Base-by-base conservation (phyloP, 2,113 vertebrate genomes). In the Takifugu bimaculatus region DNA sequence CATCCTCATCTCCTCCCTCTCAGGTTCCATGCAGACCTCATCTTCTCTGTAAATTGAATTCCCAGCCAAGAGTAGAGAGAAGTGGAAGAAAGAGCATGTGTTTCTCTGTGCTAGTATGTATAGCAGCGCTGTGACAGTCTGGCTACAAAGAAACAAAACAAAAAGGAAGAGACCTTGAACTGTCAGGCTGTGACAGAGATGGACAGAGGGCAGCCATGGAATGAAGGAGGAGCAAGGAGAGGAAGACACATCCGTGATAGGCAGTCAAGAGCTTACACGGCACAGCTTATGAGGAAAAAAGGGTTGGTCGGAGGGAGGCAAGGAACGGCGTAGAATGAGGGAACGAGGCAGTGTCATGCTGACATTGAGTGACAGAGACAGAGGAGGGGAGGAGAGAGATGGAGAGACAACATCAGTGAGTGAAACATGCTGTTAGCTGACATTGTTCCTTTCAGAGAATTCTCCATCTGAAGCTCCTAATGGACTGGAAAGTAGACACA, bases 31-130 rank as follows among this genome's bases (percentile, higher is more conserved):
- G 20, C 66, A 29, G 50, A 35, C 7, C 60, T 85, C 74, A 80
- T 82, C 81, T 72, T 56, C 48, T 43, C 13, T 3, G 78, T 79
- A 82, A 82, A 85, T 82, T 83, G 77, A 85, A 85, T 82, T 77
- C 72, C 63, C 71, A 63, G 59, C 49, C 26, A 51, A 45, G 61
- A 77, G 80, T 82, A 9, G 11, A 44, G 43, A 44, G 9, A 44
- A 44, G 43, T 25, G 47, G 5, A 26, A 25, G 15, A 28, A 32
- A 51, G 48, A 58, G 63, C 13, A 13, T 63, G 57, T 63, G 27
- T 60, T 25, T 57, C 44, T 54, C 43, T 10, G 29, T 29, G 58
- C 13, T 11, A 12, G 43, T 44, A 13, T 44, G 43, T 7, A 13
- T 44, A 5, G 29, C 29, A 32, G 7, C 29, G 7, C 29, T 32